Base-by-base conservation (phyloP, 1,140 invertebrate species). In the Drosophila equinoxialis region DNA sequence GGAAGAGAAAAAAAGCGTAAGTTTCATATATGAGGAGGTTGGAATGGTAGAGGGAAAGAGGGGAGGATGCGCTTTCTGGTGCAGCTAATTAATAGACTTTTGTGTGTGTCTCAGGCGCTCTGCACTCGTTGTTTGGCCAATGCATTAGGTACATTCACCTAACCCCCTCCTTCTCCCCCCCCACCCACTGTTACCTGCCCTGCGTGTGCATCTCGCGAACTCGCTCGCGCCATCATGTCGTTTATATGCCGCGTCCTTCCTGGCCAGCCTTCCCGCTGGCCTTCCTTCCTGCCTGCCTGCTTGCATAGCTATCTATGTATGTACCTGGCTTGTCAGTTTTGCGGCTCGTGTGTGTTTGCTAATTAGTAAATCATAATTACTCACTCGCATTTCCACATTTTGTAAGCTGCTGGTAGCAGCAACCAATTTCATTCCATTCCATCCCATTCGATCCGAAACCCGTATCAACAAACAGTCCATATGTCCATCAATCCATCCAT, bases 311-410 rank as follows among this genome's bases (percentile, higher is more conserved):
- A 26, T 26, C 23, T 30, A 30, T 30, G 30, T 30, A 30, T 30
- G 30, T 30, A 30, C 59, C 77, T 64, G 71, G 74, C 60, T 77
- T 77, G 74, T 77, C 74, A 75, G 73, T 75, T 75, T 74, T 75
- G 73, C 73, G 71, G 71, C 64, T 60, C 74, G 62, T 71, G 65
- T 68, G 70, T 80, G 82, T 89, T 81, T 89, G 89, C 84, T 89
- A 91, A 87, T 89, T 91, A 91, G 80, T 84, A 89, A 82, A 89
- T 86, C 84, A 87, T 86, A 86, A 86, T 86, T 86, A 86, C 83
- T 86, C 81, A 82, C 81, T 86, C 77, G 66, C 79, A 89, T 86
- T 86, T 79, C 68, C 79, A 77, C 81, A 83, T 79, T 81, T 79
- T 81, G 65, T 79, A 74, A 74, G 81, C 81, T 65, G 33, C 6